These are phyloP conservation scores for Drosophila seguyi DNA, from an alignment of 1,140 invertebrate species.

Conservation along the genomic window DNA sequence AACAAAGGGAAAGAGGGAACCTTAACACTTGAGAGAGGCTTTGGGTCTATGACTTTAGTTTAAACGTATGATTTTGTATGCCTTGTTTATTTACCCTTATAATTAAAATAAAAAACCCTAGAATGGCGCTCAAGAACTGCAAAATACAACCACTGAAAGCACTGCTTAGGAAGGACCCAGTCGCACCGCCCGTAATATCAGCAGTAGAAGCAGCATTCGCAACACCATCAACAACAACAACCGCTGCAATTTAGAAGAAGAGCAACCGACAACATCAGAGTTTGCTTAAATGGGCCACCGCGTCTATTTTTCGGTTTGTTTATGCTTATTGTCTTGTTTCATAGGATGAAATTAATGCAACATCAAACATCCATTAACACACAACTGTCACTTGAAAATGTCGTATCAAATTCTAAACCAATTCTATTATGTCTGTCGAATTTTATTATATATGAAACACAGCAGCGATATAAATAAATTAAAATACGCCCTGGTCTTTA, in stretches of 20 bases:
- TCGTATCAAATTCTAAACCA: conserved; percentile 50
- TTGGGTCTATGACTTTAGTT: conserved; percentile 55
- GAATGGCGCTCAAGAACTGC: conserved; percentile 84
- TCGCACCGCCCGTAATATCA: conserved; percentile 47
- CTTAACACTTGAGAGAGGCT: conserved; percentile 57
- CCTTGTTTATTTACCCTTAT: conserved; percentile 36
- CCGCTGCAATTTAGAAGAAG: conserved; percentile 23
- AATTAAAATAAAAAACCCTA: conserved; percentile 35
- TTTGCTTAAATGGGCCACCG: conserved; percentile 54
- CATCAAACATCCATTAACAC: conserved; percentile 22
- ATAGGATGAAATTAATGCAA: conserved; percentile 40
- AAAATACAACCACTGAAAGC: conserved; percentile 85
- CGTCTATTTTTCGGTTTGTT: conserved; percentile 54
- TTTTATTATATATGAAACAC: conserved; percentile 48
- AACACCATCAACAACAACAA: conserved; percentile 16
- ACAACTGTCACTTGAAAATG: conserved; percentile 19
- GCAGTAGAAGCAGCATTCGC: conserved; percentile 33
- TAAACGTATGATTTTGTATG: conserved; percentile 17
- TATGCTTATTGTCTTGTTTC: conserved; percentile 63
- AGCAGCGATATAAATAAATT: conserved; percentile 35
- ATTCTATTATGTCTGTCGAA: conserved; percentile 49
- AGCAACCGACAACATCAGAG: conserved; percentile 36
- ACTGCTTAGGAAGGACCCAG: conserved; percentile 71
- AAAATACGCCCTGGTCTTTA: conserved; percentile 6
- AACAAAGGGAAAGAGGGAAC: conserved; percentile 14